Percentiles rank a stretch among this genome's conserved stretches.
Evolutionary conservation across 2,797 vertebrate species (phyloP).

Genomic region (Hippoglossus hippoglossus): DNA sequence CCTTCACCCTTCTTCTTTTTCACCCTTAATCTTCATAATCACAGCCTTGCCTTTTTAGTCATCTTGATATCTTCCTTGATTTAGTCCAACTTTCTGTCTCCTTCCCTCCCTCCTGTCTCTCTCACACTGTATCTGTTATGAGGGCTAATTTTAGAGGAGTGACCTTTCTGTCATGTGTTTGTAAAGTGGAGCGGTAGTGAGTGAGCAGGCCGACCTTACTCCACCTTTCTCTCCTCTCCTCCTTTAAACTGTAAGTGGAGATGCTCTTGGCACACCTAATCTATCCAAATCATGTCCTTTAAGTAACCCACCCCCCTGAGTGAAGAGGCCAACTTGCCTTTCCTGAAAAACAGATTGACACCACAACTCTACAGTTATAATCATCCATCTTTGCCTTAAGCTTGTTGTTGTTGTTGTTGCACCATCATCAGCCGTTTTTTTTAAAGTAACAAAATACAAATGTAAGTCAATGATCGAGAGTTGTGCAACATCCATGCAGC

Average conservation of each 20-base stretch:
- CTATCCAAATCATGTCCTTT: conserved; percentile 76
- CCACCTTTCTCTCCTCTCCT: conserved; percentile 39
- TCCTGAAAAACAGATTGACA: conserved; percentile 1
- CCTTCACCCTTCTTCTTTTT: conserved; percentile 11
- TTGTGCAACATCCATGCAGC: neutral
- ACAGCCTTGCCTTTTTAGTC: neutral
- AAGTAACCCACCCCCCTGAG: conserved; percentile 4
- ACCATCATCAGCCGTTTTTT: too few relatives aligned
- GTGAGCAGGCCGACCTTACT: conserved; percentile 21
- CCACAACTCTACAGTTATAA: too few relatives aligned
- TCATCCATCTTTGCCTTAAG: too few relatives aligned
- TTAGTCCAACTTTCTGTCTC: conserved; percentile 1
- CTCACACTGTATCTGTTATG: conserved; percentile 40
- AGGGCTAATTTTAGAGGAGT: conserved; percentile 80
- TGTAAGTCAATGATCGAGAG: neutral
- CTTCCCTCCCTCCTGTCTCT: conserved; percentile 26
- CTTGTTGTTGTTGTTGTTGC: neutral
- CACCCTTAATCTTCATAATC: neutral
- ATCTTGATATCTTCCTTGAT: neutral
- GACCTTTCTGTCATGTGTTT: conserved; percentile 81
- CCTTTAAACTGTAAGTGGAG: conserved; percentile 68
- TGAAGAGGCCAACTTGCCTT: conserved; percentile 10
- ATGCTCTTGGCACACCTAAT: conserved; percentile 62
- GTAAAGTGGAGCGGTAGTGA: conserved; percentile 58
- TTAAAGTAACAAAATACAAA: neutral